Evolutionary conservation across 2,113 vertebrate genomes (phyloP), one percentile per base, ranked within the genome.

Genomic region (Hippocampus comes): DNA sequence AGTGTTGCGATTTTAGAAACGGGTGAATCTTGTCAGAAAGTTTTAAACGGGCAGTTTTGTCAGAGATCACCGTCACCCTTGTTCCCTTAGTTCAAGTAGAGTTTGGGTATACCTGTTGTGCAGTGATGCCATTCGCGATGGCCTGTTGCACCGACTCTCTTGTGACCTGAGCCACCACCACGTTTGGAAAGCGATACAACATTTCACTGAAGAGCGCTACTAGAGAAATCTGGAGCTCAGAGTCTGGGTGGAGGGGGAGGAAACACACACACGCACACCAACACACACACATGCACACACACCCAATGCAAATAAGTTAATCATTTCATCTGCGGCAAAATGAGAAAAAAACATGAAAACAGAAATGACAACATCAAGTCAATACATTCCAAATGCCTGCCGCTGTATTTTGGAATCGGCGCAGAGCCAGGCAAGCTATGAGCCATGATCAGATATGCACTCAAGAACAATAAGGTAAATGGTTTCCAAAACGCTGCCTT

Each of bases 201-300:
- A 96, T 95, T 80, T 97, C 96, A 15, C 94, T 95, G 89, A 97
- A 97, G 46, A 97, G 94, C 7, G 96, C 96, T 5, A 97, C 95
- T 65, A 97, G 89, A 3, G 96, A 95, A 0, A 97, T 95, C 91
- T 97, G 95, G 43, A 97, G 91, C 76, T 96, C 95, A 0, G 95
- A 97, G 83, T 92, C 96, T 97, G 86, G 34, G 11, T 53, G 11
- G 3, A 10, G 38, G 5, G 74, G 12, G 81, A 14, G 78, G 10
- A 10, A 46, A 46, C 12, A 14, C 43, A 46, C 34, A 38, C 34
- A 38, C 30, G 30, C 30, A 0, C 30, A 30, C 0, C 30, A 34
- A 34, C 4, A 34, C 30, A 34, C 4, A 34, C 4, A 27, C 27
- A 25, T 25, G 27, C 27, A 1, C 17, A 75, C 1, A 12, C 53